Evolutionary conservation across 2,888 invertebrate species (phyloP).

Genomic region (Caenorhabditis wallacei): DNA sequence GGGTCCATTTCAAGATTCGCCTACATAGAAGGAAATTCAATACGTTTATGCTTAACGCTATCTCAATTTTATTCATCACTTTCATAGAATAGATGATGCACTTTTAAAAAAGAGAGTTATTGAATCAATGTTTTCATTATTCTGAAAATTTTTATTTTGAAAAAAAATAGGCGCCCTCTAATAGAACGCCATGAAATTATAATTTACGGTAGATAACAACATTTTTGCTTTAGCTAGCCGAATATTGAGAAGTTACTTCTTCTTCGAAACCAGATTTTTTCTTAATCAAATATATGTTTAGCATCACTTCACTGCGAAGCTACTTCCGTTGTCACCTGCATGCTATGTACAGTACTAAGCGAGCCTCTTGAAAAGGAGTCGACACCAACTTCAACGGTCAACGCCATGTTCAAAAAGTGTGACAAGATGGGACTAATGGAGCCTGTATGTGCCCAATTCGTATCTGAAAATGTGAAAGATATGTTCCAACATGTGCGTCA

Average conservation of each 20-base stretch:
- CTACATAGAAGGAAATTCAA: too few species aligned
- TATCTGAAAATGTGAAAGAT: constrained; percentile 70
- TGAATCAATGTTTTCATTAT: too few species aligned
- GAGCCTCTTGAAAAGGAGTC: constrained; percentile 45
- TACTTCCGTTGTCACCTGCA: constrained; percentile 59
- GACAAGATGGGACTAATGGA: constrained; percentile 74
- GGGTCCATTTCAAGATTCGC: not conserved
- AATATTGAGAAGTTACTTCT: too few species aligned
- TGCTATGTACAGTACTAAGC: constrained; percentile 54
- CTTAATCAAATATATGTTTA: too few species aligned
- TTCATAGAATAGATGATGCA: too few species aligned
- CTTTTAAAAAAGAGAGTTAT: too few species aligned
- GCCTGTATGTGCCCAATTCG: constrained; percentile 72
- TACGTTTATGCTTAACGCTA: constrained; percentile 23
- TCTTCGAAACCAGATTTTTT: too few species aligned
- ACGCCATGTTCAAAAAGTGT: constrained; percentile 66
- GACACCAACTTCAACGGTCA: constrained; percentile 50
- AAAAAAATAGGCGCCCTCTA: too few species aligned
- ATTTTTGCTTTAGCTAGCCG: too few species aligned
- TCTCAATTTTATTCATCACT: not conserved
- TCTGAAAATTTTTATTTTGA: too few species aligned
- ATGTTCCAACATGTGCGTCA: constrained; percentile 66
- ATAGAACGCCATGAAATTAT: too few species aligned
- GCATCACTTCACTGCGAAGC: constrained; percentile 41
- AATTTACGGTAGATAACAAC: too few species aligned